phyloP scores from a whole-genome alignment of 35 echinoderm and acorn worm genomes.

The Eucidaris tribuloides region DNA sequence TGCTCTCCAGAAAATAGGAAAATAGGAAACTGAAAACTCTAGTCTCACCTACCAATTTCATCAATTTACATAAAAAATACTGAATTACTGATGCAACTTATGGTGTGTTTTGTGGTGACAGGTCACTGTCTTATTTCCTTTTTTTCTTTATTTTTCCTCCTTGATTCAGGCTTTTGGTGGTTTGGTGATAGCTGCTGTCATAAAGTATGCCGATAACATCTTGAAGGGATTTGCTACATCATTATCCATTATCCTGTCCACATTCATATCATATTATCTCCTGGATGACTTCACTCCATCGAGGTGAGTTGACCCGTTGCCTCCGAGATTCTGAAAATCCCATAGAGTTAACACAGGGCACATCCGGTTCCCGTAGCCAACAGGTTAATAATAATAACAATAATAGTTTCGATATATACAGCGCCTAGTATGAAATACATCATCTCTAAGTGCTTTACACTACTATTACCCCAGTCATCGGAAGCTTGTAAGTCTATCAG shows the following conservation, averaged over 20 bases:
- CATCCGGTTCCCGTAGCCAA: not conserved
- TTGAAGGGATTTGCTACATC: slow-evolving; percentile 98
- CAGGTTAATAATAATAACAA: not conserved
- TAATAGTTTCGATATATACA: not conserved
- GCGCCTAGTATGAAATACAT: not conserved
- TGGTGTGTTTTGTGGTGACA: no score
- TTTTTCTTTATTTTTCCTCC: not conserved
- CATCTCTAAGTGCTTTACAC: not conserved
- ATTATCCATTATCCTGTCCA: slow-evolving; percentile 94
- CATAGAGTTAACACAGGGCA: no score
- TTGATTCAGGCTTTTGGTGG: slow-evolving; percentile 83
- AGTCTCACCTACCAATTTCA: no score
- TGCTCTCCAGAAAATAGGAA: not conserved
- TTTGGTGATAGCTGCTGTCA: slow-evolving; percentile 90
- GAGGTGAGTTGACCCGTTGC: no score
- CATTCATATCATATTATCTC: slow-evolving; percentile 75
- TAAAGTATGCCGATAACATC: slow-evolving; percentile 99
- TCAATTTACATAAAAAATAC: not conserved
- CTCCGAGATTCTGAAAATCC: not conserved
- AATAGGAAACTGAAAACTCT: not conserved
- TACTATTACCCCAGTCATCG: not conserved
- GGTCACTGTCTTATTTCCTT: not conserved
- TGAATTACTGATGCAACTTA: not conserved
- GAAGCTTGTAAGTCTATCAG: not conserved
- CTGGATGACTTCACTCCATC: slow-evolving; percentile 88